phyloP scores from a whole-genome alignment of 2,888 invertebrate species.

The Acleris sparsana region DNA sequence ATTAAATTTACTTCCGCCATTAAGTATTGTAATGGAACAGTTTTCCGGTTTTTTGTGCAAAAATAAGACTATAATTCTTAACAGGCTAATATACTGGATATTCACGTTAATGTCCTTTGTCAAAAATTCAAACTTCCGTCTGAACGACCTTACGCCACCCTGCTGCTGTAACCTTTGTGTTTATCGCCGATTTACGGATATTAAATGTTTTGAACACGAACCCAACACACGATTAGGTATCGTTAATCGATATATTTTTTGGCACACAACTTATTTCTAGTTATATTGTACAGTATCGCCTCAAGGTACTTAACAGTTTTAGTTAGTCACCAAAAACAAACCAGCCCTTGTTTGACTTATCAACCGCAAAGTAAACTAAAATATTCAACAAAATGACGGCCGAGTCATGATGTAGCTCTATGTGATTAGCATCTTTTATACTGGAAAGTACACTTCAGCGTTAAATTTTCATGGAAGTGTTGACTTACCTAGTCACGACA shows the following conservation, averaged over 20 bases:
- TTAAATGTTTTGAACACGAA: constrained; percentile 41
- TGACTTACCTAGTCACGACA: constrained; percentile 40
- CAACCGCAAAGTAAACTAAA: constrained; percentile 24
- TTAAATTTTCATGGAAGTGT: constrained; percentile 42
- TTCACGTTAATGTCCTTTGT: constrained; percentile 48
- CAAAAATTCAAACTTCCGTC: constrained; percentile 52
- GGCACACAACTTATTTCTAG: background rate
- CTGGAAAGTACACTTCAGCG: constrained; percentile 41
- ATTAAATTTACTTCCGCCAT: constrained; percentile 13
- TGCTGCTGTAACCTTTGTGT: constrained; percentile 45
- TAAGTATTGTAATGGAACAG: constrained; percentile 14
- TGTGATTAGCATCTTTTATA: constrained; percentile 38
- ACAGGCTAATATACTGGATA: constrained; percentile 37
- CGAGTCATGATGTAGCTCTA: constrained; percentile 38
- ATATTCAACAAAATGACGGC: constrained; percentile 19
- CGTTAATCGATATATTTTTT: background rate
- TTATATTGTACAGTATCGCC: background rate
- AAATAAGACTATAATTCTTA: constrained; percentile 24
- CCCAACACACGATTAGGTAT: constrained; percentile 18
- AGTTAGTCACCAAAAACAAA: constrained; percentile 23
- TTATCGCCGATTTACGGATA: constrained; percentile 49
- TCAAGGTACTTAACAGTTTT: background rate
- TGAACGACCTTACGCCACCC: constrained; percentile 47
- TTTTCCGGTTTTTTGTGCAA: constrained; percentile 25
- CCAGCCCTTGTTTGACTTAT: constrained; percentile 14